These are phyloP conservation scores for Oscheius onirici DNA, from an alignment of 2,888 invertebrate genomes.

Conservation along the genomic window DNA sequence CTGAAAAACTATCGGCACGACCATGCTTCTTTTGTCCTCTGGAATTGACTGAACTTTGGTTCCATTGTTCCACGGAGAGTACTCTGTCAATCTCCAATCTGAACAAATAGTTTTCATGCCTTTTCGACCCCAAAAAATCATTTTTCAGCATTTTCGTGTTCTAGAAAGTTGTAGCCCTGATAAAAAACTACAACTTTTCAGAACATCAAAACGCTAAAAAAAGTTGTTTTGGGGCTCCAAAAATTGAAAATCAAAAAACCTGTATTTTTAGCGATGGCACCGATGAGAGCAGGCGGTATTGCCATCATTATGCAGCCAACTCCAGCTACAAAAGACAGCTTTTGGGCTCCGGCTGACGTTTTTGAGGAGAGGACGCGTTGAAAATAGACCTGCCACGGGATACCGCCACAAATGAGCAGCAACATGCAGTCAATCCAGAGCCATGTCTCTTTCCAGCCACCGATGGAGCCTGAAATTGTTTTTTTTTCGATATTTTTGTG, in stretches of 20 bases:
- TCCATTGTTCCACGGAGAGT: constrained; percentile 71
- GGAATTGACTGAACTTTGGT: constrained; percentile 66
- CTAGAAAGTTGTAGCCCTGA: neutral
- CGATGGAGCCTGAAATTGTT: constrained; percentile 24
- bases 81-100: constrained; percentile 96
- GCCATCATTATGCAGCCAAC: constrained; percentile 95
- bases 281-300: constrained; percentile 93
- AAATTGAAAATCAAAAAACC: constrained; percentile 39
- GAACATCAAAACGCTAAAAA: neutral
- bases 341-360: constrained; percentile 89
- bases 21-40: constrained; percentile 84
- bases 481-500: too few relatives aligned
- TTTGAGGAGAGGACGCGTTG: constrained; percentile 96
- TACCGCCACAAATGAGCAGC: constrained; percentile 90
- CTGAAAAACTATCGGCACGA: constrained; percentile 91
- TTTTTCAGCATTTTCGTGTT: neutral
- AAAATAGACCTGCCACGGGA: constrained; percentile 99
- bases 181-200: neutral
- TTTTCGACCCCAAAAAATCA: neutral
- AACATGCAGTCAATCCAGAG: constrained; percentile 88
- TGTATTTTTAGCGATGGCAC: constrained; percentile 93
- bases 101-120: constrained; percentile 32
- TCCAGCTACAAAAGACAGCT: constrained; percentile 94
- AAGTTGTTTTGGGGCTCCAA: neutral
- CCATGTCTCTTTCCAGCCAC: constrained; percentile 72